Conservation (phyloP, 2,888 invertebrate species). For the Lumbricus terrestris region DNA sequence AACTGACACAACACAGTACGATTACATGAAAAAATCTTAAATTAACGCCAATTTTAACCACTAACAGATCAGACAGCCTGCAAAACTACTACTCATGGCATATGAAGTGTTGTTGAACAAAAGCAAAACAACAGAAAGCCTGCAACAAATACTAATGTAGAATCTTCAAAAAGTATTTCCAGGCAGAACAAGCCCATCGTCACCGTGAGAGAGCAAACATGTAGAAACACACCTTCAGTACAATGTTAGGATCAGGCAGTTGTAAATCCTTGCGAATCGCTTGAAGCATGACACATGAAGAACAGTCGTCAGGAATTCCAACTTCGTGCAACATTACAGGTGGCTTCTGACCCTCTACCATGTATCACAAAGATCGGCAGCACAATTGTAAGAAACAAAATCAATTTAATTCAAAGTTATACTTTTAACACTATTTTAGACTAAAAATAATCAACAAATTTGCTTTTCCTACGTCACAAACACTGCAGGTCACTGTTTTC, state of each 20-base stretch:
- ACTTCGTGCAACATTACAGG: slow-evolving; percentile 13
- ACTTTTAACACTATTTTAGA: neutral
- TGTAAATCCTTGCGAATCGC: slow-evolving; percentile 6
- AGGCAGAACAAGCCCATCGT: no score
- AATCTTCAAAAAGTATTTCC: neutral
- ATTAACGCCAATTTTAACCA: no score
- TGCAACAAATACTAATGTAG: no score
- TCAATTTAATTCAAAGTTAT: neutral
- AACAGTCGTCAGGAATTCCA: slow-evolving; percentile 12
- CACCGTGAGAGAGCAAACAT: no score
- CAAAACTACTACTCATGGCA: no score
- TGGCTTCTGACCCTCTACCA: slow-evolving; percentile 5
- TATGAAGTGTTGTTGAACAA: no score
- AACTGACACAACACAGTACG: no score
- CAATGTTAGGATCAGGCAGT: neutral
- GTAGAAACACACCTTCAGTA: neutral
- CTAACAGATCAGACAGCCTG: no score
- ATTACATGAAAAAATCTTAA: no score
- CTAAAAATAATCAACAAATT: neutral
- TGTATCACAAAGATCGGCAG: neutral
- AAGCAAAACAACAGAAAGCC: no score
- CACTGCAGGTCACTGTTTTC: neutral
- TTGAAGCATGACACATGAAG: slow-evolving; percentile 9
- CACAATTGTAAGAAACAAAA: neutral
- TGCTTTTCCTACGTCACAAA: neutral